Conservation (phyloP, 2,888 invertebrate genomes). For the Oscheius sp. region DNA sequence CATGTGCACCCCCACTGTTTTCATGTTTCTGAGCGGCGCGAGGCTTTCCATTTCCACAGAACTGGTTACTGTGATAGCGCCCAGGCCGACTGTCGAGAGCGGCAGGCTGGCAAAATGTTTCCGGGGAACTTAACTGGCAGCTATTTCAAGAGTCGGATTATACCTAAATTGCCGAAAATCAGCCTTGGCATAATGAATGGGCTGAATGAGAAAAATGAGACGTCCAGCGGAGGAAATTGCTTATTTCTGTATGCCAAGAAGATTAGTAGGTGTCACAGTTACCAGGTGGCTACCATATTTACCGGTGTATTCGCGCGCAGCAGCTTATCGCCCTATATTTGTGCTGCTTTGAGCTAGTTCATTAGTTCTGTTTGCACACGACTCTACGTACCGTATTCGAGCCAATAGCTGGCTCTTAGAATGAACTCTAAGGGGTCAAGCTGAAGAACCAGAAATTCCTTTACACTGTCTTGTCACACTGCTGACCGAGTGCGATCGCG, state of each 20-base stretch:
- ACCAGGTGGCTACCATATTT: constrained; percentile 20
- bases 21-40: constrained; percentile 29
- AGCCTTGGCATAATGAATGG: not conserved
- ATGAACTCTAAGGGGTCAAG: not conserved
- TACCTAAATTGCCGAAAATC: not conserved
- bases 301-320: constrained; percentile 1
- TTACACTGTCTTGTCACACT: not conserved
- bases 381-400: constrained; percentile 20
- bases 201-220: not conserved
- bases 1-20: constrained; percentile 30
- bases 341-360: constrained; percentile 24
- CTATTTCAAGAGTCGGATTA: not conserved
- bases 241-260: not conserved
- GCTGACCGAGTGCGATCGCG: not conserved
- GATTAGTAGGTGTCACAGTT: constrained; percentile 9
- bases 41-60: constrained; percentile 30
- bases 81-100: constrained; percentile 24
- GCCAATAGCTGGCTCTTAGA: constrained; percentile 17
- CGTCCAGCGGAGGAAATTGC: not conserved
- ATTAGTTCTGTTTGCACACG: constrained; percentile 27
- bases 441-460: not conserved
- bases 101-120: constrained; percentile 27
- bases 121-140: constrained; percentile 28
- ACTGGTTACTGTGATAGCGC: constrained; percentile 33
- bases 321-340: constrained; percentile 27